Evolutionary conservation across 1,140 invertebrate genomes (phyloP), one percentile per base, ranked within the genome.

Genomic region (Drosophila albomicans): DNA sequence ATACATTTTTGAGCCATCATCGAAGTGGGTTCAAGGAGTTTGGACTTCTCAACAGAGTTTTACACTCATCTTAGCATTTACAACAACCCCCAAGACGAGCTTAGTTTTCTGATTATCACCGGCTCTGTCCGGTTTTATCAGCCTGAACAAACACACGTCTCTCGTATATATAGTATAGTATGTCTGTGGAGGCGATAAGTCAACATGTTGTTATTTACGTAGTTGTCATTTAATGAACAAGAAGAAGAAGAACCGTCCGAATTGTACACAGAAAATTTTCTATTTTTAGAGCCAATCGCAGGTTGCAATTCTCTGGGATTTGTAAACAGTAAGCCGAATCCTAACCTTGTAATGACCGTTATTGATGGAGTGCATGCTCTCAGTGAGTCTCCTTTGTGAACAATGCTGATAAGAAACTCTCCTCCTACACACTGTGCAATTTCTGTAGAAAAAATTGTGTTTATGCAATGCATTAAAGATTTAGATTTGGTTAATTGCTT

Each of bases 61-160:
- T 16, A 1, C 30, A 32, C 30, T 8, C 30, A 8, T 32, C 35
- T 25, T 25, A 38, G 35, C 8, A 30, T n/a, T 52, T 52, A 45
- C 5, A 48, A 8, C 45, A 28, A 28, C 11, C 46, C 8, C 8
- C 8, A 41, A 65, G 35, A 25, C 25, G 5, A 67, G 68, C 58
- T 89, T 81, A 74, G 77, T 51, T 59, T 82, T 81, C 81, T 73
- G 51, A 78, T 71, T 56, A 68, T 69, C 58, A 76, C 85, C 67
- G 69, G 75, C 51, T 66, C 3, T 5, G 68, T 62, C 78, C 64
- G 75, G 86, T 76, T 69, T 89, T 81, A 89, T 89, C 85, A 85
- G 85, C 52, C 25, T 48, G 65, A 56, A 32, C 64, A 72, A 38
- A 25, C 20, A 25, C 20, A 25, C 35, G 49, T 76, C 51, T 20